phyloP scores from a whole-genome alignment of 2,888 invertebrate genomes.

The Ochropacha duplaris region DNA sequence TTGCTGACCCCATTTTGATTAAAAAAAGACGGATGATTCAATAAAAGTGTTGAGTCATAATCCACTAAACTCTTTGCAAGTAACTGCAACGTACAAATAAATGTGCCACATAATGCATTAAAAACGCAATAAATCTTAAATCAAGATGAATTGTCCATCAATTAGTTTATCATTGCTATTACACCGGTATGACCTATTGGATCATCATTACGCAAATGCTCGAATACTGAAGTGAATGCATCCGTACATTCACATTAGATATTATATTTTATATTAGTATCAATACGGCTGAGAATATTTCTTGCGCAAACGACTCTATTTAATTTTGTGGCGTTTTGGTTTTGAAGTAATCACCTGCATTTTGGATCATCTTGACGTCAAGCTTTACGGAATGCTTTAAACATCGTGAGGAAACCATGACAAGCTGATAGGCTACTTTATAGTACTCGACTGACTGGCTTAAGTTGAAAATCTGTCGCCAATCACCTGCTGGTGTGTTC shows the following conservation, averaged over 20 bases:
- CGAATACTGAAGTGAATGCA: slow-evolving; percentile 15
- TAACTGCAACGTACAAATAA: slow-evolving; percentile 2
- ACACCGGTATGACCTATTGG: slow-evolving; percentile 33
- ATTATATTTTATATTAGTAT: not conserved
- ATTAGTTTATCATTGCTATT: not conserved
- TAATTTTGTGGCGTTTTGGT: not conserved
- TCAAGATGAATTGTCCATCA: slow-evolving; percentile 2
- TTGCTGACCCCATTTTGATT: slow-evolving; percentile 6
- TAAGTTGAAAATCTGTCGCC: too few species aligned
- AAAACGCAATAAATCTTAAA: not conserved
- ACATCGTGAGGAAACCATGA: too few species aligned
- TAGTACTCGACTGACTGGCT: too few species aligned
- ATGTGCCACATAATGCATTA: not conserved
- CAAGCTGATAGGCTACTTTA: too few species aligned
- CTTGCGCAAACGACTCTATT: not conserved
- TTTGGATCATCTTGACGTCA: not conserved
- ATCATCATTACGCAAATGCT: slow-evolving; percentile 32
- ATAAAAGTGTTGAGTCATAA: slow-evolving; percentile 22
- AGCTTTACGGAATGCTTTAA: too few species aligned
- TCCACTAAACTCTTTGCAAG: slow-evolving; percentile 14
- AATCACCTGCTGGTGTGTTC: too few species aligned
- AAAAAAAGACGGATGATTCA: slow-evolving; percentile 17
- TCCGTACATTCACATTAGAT: not conserved
- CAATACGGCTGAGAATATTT: not conserved
- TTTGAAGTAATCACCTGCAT: not conserved